These are phyloP conservation scores for Drosophila subobscura DNA, from an alignment of 1,140 invertebrate genomes.

Conservation along the genomic window DNA sequence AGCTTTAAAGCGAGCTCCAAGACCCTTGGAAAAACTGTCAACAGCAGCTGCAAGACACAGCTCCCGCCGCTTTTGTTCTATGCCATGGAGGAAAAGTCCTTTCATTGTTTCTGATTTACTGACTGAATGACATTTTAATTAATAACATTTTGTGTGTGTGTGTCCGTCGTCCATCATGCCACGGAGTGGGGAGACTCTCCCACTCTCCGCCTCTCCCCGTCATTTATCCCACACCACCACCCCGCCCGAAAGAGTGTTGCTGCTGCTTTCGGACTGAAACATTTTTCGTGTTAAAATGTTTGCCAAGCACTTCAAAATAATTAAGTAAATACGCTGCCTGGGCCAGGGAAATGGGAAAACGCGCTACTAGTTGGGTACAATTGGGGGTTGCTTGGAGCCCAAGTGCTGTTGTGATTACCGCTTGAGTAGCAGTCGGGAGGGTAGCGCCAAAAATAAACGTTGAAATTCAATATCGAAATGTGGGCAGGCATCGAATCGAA, in stretches of 20 bases:
- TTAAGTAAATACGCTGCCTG: conserved; percentile 71
- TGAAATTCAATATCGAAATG: conserved; percentile 73
- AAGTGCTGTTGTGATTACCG: conserved; percentile 60
- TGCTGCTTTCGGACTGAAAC: conserved; percentile 53
- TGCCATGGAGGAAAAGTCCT: conserved; percentile 41
- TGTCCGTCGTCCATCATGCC: conserved; percentile 36
- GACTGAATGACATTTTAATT: conserved; percentile 83
- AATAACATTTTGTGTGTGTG: conserved; percentile 77
- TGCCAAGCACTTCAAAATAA: conserved; percentile 78
- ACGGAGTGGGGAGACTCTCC: neutral
- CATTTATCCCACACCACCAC: neutral
- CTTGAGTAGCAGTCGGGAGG: conserved; percentile 14
- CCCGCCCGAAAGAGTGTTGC: conserved; percentile 34
- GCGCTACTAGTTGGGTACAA: conserved; percentile 15
- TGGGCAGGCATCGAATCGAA: conserved; percentile 20
- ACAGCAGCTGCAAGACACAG: conserved; percentile 61
- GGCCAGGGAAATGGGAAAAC: conserved; percentile 41
- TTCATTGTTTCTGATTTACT: conserved; percentile 43
- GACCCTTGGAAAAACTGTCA: conserved; percentile 62
- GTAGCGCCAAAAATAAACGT: conserved; percentile 65
- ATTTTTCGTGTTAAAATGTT: conserved; percentile 82
- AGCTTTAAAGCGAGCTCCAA: conserved; percentile 31
- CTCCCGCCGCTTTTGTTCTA: conserved; percentile 1
- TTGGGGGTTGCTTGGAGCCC: conserved; percentile 31
- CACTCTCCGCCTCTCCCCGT: neutral